These are phyloP conservation scores for Sarcophilus harrisii DNA, from an alignment of 2,797 vertebrate species.

Conservation along the genomic window DNA sequence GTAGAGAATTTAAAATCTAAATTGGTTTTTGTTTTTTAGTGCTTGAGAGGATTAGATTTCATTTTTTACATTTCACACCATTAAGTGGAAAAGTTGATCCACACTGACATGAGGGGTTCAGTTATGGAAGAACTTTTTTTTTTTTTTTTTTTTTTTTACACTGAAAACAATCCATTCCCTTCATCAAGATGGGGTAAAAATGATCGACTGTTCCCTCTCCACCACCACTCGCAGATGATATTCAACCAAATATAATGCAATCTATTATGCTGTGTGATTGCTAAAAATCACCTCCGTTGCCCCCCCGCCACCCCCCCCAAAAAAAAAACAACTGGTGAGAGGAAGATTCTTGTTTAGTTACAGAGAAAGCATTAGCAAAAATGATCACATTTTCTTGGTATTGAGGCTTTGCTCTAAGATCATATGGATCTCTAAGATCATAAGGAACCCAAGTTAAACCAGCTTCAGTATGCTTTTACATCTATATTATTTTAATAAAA, in stretches of 20 bases:
- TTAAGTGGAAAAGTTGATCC: constrained; percentile 59
- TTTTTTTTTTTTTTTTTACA: constrained; percentile 29
- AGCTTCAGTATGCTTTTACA: constrained; percentile 63
- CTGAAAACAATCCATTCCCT: constrained; percentile 51
- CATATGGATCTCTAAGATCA: constrained; percentile 37
- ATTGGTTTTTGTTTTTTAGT: constrained; percentile 42
- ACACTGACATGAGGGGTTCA: constrained; percentile 57
- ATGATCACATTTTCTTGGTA: constrained; percentile 41
- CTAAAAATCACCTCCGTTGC: neutral
- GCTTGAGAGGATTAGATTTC: constrained; percentile 70
- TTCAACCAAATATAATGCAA: constrained; percentile 52
- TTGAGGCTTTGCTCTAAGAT: constrained; percentile 15
- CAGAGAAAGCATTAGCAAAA: constrained; percentile 35
- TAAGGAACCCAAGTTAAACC: constrained; percentile 56
- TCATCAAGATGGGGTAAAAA: constrained; percentile 55
- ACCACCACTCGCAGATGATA: neutral
- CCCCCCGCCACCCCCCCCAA: neutral
- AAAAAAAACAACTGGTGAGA: neutral
- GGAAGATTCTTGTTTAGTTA: constrained; percentile 45
- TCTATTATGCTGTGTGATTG: neutral
- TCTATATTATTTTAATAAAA: constrained; percentile 73
- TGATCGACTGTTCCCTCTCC: constrained; percentile 40
- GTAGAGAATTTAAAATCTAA: constrained; percentile 67
- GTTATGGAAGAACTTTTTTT: constrained; percentile 64
- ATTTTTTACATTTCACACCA: constrained; percentile 73